Base-by-base conservation (phyloP, 2,888 invertebrate species). In the Branchipolynoe longqiensis region DNA sequence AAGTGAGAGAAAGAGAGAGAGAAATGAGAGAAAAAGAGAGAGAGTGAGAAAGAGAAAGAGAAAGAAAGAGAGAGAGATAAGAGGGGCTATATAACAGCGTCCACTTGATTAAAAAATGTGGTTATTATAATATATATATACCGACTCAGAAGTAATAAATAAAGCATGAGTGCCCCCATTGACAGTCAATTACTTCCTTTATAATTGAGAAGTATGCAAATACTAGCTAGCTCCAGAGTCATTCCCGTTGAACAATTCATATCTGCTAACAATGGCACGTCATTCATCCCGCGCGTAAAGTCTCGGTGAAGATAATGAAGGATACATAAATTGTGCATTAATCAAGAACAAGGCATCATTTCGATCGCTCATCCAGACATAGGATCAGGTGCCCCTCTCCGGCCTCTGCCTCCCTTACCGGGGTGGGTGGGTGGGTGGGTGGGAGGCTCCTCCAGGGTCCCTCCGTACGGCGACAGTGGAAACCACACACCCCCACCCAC, bases 261-360 rank as follows among this genome's bases (percentile, higher is more conserved):
- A 69, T 69, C 69, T 33, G 69, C 33, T 33, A 69, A 69, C 69
- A 69, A 69, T 69, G 69, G 36, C 69, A 36, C 38, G 69, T 69
- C 69, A 69, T 69, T 69, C 25, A 36, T 18, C 38, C 69, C 33
- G 18, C 36, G 69, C 36, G n/a, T n/a, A 38, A 36, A 69, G 69
- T 33, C 12, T 33, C 31, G 36, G 14, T n/a, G 36, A 38, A 33
- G 36, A 33, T 69, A 69, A 69, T 69, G 69, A 69, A 69, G 36
- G 69, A 69, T 69, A 69, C 69, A 69, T 69, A 69, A 69, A 69
- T 36, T 69, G 69, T 69, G 69, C 69, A 69, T 69, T 69, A 69
- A 69, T 69, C 69, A 69, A 69, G 69, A 69, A 38, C 18, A 38
- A 4, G 69, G 69, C 69, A 69, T 18, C 69, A 36, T 69, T 38